A percentile compares a stretch with the other conserved stretches of the same genome.
phyloP scores from a whole-genome alignment of 1,140 invertebrate genomes.

The Brachionus angularis region DNA sequence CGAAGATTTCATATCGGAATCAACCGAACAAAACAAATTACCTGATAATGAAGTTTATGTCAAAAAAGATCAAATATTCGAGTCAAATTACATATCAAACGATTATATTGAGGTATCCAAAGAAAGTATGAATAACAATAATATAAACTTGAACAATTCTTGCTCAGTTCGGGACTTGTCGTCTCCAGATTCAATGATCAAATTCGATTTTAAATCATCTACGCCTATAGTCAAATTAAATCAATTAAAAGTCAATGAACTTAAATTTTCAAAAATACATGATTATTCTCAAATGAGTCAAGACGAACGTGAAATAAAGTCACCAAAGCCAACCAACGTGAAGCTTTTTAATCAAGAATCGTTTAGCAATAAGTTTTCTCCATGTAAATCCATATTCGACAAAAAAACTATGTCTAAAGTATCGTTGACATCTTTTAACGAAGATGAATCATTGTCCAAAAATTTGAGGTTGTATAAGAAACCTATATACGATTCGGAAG shows the following conservation, averaged over 20 bases:
- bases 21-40: neutral
- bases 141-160: neutral
- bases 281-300: conserved; percentile 3
- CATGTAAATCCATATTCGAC: conserved; percentile 15
- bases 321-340: neutral
- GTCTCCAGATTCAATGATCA: neutral
- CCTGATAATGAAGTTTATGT: neutral
- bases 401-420: conserved; percentile 31
- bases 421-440: conserved; percentile 17
- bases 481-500: too few species aligned
- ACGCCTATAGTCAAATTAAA: neutral
- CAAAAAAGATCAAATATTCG: conserved; percentile 36
- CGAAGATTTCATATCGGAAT: neutral
- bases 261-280: neutral
- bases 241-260: too few species aligned
- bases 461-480: too few species aligned
- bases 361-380: conserved; percentile 10
- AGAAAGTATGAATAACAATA: neutral
- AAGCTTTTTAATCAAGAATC: neutral
- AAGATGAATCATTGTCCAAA: conserved; percentile 3
- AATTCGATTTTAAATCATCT: conserved; percentile 12
- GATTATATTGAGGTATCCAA: too few species aligned
- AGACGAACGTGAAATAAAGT: conserved; percentile 7
- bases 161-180: neutral
- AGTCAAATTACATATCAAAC: conserved; percentile 22